Evolutionary conservation across 1,140 invertebrate genomes (phyloP).

Genomic region (Chlorops oryzae): DNA sequence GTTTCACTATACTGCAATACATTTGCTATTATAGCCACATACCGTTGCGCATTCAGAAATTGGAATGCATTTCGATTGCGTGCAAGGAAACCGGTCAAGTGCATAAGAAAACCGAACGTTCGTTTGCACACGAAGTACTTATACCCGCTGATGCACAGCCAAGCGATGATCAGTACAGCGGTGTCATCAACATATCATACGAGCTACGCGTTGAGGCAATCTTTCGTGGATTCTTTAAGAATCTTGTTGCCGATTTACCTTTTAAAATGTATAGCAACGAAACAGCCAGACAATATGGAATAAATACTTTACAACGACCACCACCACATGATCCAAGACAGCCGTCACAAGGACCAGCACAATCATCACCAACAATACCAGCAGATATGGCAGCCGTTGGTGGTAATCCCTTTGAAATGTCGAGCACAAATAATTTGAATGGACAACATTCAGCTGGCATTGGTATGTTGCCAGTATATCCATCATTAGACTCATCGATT

Average conservation of each 20-base stretch:
- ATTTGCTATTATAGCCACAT: conserved; percentile 40
- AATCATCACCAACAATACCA: too few species aligned
- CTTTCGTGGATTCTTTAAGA: conserved; percentile 43
- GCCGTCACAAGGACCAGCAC: too few species aligned
- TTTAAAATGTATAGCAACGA: conserved; percentile 40
- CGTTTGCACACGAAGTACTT: conserved; percentile 40
- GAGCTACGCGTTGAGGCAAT: conserved; percentile 41
- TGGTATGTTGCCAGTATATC: conserved; percentile 24
- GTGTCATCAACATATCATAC: conserved; percentile 40
- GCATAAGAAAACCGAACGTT: conserved; percentile 41
- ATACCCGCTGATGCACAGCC: conserved; percentile 37
- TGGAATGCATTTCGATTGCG: conserved; percentile 35
- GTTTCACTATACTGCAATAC: conserved; percentile 36
- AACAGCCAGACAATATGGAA: conserved; percentile 15
- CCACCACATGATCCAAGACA: conserved; percentile 28
- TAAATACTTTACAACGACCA: conserved; percentile 23
- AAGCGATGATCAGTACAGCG: conserved; percentile 32
- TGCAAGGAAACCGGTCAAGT: conserved; percentile 43
- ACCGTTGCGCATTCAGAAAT: conserved; percentile 33
- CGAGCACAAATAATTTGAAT: too few species aligned
- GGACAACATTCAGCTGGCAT: conserved; percentile 3
- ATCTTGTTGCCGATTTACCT: conserved; percentile 38
- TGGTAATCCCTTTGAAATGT: conserved; percentile 35
- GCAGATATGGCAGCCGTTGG: conserved; percentile 8
- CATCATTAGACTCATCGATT: conserved; percentile 36